Base-by-base conservation (phyloP, 2,888 invertebrate species). In the Vesta saturnalis region DNA sequence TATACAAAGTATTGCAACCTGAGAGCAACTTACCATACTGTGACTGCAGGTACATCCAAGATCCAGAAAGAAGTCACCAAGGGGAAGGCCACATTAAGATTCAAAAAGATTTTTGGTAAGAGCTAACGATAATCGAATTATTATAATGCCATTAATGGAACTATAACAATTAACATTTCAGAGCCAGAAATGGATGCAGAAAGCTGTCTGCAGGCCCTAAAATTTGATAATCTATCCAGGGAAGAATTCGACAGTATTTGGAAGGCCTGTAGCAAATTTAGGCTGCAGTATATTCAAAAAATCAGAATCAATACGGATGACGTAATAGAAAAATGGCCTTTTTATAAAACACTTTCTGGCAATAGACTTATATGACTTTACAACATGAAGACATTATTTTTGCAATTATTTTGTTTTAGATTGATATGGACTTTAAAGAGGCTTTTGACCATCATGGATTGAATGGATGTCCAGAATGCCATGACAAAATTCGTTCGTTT, bases 161-260 rank as follows among this genome's bases (percentile, higher is more conserved):
- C n/a, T n/a, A n/a, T n/a, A n/a, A n/a, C n/a, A n/a, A n/a, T n/a
- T n/a, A n/a, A n/a, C n/a, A 30, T 30, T 30, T 30, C 10, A 30
- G 30, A 30, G 10, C 30, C 30, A 5, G 30, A 30, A 30, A 10
- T 6, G 30, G 10, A 30, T 30, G 30, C 30, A 5, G 30, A 30
- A 10, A 30, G 10, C 30, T 30, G 30, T 30, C 6, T 30, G 10
- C 30, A 10, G 5, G 5, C 6, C 10, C 30, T 74, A 15, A 73
- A 71, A 64, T 67, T 43, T 52, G 73, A 74, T 35, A 73, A 72
- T 43, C 57, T 74, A 59, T 63, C 61, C 22, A 21, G 58, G 2
- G 71, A 73, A 47, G 52, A 74, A 19, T 74, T 74, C 54, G 74
- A 74, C 54, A 15, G 16, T 16, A 49, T 14, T 2, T 74, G 74